Conservation (phyloP, 2,113 vertebrate genomes). For the Paedocypris sp. region DNA sequence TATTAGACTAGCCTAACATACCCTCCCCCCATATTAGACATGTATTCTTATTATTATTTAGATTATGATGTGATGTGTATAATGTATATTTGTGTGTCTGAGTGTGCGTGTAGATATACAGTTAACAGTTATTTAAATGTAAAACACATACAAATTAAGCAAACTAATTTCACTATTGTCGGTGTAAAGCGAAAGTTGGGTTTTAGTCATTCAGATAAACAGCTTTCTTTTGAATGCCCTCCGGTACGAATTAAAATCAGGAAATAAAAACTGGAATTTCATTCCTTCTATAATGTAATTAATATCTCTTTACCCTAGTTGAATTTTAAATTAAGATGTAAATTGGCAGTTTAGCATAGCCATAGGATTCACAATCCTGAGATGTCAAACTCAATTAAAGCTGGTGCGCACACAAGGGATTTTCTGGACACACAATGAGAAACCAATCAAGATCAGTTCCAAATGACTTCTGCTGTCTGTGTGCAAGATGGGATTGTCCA, state of each 20-base stretch:
- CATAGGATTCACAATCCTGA: slow-evolving; percentile 64
- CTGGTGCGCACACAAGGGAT: slow-evolving; percentile 46
- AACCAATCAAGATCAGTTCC: slow-evolving; percentile 60
- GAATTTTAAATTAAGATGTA: slow-evolving; percentile 73
- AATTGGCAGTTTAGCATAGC: slow-evolving; percentile 70
- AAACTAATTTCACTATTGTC: no score
- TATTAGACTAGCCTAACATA: no score
- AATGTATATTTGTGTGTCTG: no score
- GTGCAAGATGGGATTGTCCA: slow-evolving; percentile 31
- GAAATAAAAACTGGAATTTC: slow-evolving; percentile 48
- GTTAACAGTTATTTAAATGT: no score
- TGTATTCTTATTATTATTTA: no score
- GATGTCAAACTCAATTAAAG: slow-evolving; percentile 71
- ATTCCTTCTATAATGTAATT: slow-evolving; percentile 63
- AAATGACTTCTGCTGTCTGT: slow-evolving; percentile 30
- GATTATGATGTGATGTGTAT: no score
- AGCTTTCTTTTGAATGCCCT: slow-evolving; percentile 50
- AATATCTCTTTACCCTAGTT: slow-evolving; percentile 67
- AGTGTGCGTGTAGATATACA: no score
- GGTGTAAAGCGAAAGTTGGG: no score
- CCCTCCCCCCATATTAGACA: no score
- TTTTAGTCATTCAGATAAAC: slow-evolving; percentile 49
- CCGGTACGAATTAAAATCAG: slow-evolving; percentile 59
- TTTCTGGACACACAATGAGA: slow-evolving; percentile 55
- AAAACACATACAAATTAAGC: no score